A percentile compares a stretch with the other conserved stretches of the same genome.
Conservation (phyloP, 2,797 vertebrate genomes). For the Potorous gilbertii region DNA sequence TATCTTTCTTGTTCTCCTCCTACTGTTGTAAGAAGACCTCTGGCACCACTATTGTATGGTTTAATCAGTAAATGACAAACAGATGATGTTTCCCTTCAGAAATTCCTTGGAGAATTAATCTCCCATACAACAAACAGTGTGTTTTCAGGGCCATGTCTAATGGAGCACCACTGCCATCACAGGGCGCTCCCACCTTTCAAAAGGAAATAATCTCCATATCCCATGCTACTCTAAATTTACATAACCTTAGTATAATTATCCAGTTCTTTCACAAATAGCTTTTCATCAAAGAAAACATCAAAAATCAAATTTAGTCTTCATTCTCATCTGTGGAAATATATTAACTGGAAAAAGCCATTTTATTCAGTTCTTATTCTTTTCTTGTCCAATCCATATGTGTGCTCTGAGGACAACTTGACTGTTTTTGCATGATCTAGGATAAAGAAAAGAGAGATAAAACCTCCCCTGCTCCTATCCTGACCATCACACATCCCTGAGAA, state of each 20-base stretch:
- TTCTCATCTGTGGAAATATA: not conserved
- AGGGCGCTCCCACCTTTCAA: not conserved
- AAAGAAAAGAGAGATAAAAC: not conserved
- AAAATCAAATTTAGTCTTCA: slow-evolving; percentile 24
- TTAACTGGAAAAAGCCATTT: slow-evolving; percentile 16
- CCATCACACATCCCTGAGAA: not conserved
- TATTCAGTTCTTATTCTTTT: slow-evolving; percentile 4
- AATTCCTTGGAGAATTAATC: slow-evolving; percentile 27
- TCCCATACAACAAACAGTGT: not conserved
- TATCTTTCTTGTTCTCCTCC: not conserved
- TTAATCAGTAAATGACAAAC: slow-evolving; percentile 54
- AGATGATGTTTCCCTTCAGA: slow-evolving; percentile 36
- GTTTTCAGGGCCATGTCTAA: not conserved
- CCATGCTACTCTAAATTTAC: slow-evolving; percentile 12
- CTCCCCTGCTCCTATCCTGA: not conserved
- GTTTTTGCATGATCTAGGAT: too few relatives aligned
- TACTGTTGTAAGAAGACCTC: not conserved
- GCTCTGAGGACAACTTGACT: not conserved
- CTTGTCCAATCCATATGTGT: not conserved
- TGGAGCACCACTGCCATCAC: not conserved
- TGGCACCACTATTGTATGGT: slow-evolving; percentile 36
- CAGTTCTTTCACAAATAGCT: slow-evolving; percentile 20
- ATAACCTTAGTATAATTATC: slow-evolving; percentile 29
- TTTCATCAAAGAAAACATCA: slow-evolving; percentile 14
- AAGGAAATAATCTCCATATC: slow-evolving; percentile 44